These are phyloP conservation scores for Dynastes tityus DNA, from an alignment of 2,888 invertebrate species.

Conservation along the genomic window DNA sequence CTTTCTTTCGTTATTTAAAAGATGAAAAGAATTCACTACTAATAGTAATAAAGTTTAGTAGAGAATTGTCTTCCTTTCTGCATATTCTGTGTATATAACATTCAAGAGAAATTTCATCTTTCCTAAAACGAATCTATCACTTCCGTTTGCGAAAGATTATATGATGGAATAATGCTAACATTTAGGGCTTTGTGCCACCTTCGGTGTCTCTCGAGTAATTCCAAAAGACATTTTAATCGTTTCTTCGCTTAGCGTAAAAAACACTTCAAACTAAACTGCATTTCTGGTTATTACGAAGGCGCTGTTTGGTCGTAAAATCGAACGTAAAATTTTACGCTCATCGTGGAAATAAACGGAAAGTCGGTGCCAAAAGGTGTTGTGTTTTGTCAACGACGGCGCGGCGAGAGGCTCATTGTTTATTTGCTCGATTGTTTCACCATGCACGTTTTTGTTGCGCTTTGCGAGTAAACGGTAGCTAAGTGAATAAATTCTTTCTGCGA, in stretches of 20 bases:
- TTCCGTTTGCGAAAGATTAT: not conserved
- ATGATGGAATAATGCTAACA: not conserved
- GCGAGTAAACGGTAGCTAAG: not conserved
- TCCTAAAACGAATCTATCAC: not conserved
- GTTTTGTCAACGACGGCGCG: not conserved
- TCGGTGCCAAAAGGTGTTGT: not conserved
- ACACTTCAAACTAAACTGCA: not conserved
- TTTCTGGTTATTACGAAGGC: not conserved
- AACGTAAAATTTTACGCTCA: constrained; percentile 18
- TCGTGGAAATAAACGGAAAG: constrained; percentile 9
- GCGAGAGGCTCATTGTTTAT: constrained; percentile 15
- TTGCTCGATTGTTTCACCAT: not conserved
- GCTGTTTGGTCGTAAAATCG: constrained; percentile 13
- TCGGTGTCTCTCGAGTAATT: not conserved
- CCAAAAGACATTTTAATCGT: not conserved
- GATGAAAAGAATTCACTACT: no score
- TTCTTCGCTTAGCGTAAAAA: not conserved
- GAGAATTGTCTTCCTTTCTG: not conserved
- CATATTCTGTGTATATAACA: not conserved
- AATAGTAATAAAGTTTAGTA: no score
- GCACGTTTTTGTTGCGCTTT: not conserved
- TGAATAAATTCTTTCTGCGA: not conserved
- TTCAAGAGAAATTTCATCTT: not conserved
- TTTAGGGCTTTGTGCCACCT: not conserved
- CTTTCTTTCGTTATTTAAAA: no score